Percentiles rank a stretch among this genome's conserved stretches.
Conservation (phyloP, 2,797 vertebrate species). For the Australoheros facetus region DNA sequence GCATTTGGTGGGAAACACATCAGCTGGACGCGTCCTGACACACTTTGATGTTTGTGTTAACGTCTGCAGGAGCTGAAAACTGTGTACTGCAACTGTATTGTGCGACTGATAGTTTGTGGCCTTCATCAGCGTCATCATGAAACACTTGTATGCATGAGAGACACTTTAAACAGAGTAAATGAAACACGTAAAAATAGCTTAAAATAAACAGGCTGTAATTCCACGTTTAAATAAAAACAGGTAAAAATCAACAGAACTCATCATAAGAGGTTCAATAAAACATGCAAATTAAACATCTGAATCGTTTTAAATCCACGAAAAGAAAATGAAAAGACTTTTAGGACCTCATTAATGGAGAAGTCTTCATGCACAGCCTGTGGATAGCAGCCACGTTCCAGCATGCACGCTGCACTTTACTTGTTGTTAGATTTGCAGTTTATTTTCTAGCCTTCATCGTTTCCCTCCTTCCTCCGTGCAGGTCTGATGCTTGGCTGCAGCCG, state of each 20-base stretch:
- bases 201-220: not conserved
- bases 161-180: not conserved
- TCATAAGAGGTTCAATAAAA: not conserved
- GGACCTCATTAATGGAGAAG: not conserved
- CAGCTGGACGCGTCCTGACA: not conserved
- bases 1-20: not conserved
- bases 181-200: not conserved
- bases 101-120: not conserved
- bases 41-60: not conserved
- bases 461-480: constrained; percentile 65
- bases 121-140: not conserved
- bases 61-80: not conserved
- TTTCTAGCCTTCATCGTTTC: not conserved
- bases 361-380: accelerated
- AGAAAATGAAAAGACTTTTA: not conserved
- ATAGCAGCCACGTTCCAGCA: not conserved
- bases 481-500: constrained; percentile 71
- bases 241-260: not conserved
- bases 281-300: not conserved
- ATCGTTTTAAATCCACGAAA: not conserved
- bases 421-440: not conserved
- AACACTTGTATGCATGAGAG: not conserved
- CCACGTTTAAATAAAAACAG: not conserved
- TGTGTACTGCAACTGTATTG: not conserved
- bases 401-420: not conserved